Conservation (phyloP, 37 sponge, comb jelly and placozoan genomes). For the Oscarella lobularis region DNA sequence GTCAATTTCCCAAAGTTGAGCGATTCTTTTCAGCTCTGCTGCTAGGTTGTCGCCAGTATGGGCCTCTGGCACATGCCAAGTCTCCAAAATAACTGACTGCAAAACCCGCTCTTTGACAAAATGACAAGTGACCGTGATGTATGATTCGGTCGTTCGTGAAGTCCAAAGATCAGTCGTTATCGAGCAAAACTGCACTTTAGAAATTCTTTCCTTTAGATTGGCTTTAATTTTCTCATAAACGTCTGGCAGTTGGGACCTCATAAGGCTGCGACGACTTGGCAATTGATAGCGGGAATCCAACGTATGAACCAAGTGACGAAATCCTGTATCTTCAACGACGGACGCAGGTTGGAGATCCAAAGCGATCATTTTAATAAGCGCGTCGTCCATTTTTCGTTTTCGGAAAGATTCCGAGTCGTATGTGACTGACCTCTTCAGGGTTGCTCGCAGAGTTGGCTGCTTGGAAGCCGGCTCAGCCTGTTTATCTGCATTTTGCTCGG, state of each 20-base stretch:
- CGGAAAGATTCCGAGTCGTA: no score
- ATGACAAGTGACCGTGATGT: slow-evolving; percentile 18
- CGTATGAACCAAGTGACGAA: slow-evolving; percentile 10
- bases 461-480: no score
- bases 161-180: slow-evolving; percentile 28
- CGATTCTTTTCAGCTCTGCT: slow-evolving; percentile 4
- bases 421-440: no score
- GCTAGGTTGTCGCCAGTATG: slow-evolving; percentile 15
- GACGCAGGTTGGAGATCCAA: slow-evolving; percentile 25
- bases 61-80: slow-evolving; percentile 14
- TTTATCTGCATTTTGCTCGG: no score
- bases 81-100: slow-evolving; percentile 13
- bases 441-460: no score
- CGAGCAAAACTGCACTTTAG: background rate
- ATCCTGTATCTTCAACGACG: slow-evolving; percentile 21
- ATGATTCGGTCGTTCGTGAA: slow-evolving; percentile 14
- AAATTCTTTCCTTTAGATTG: slow-evolving; percentile 1
- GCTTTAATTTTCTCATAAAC: slow-evolving; percentile 12
- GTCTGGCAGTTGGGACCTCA: slow-evolving; percentile 9
- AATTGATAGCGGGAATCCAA: slow-evolving; percentile 23
- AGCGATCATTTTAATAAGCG: no score
- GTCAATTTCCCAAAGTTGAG: background rate
- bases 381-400: no score
- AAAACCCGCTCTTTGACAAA: background rate
- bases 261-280: slow-evolving; percentile 17